Conservation (phyloP, 2,113 vertebrate species). For the Mugil cephalus region DNA sequence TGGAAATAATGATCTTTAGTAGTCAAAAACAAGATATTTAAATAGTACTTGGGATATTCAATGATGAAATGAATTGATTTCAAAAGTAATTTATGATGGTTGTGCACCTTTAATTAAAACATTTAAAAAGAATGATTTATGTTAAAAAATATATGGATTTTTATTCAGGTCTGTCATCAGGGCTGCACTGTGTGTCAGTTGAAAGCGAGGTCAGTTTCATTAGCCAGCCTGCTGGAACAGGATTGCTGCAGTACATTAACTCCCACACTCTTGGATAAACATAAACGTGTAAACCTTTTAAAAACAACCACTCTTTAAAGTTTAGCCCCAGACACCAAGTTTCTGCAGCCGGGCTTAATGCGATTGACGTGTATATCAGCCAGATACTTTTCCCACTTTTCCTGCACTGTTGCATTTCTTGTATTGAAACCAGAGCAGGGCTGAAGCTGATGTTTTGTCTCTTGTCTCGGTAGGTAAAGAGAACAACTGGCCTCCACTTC, state of each 20-base stretch:
- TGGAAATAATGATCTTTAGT: no score
- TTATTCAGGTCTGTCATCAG: neutral
- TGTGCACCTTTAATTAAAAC: no score
- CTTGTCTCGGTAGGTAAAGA: constrained; percentile 83
- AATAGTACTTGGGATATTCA: no score
- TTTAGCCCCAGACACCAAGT: no score
- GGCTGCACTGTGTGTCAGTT: neutral
- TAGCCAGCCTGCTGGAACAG: neutral
- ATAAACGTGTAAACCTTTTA: neutral
- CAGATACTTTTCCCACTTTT: no score
- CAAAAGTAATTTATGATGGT: no score
- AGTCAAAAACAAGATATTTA: no score
- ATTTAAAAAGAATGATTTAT: no score
- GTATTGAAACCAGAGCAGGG: neutral
- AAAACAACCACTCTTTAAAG: neutral
- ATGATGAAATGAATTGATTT: no score
- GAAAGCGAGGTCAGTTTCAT: neutral
- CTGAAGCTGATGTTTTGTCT: neutral
- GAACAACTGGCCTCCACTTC: constrained; percentile 97
- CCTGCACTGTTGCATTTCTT: neutral
- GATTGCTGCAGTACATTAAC: neutral
- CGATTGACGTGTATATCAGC: neutral
- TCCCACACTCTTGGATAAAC: neutral
- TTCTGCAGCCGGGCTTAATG: neutral
- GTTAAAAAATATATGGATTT: no score